These are phyloP conservation scores for Catharus fuscescens DNA, from an alignment of 2,113 vertebrate species.

Conservation along the genomic window DNA sequence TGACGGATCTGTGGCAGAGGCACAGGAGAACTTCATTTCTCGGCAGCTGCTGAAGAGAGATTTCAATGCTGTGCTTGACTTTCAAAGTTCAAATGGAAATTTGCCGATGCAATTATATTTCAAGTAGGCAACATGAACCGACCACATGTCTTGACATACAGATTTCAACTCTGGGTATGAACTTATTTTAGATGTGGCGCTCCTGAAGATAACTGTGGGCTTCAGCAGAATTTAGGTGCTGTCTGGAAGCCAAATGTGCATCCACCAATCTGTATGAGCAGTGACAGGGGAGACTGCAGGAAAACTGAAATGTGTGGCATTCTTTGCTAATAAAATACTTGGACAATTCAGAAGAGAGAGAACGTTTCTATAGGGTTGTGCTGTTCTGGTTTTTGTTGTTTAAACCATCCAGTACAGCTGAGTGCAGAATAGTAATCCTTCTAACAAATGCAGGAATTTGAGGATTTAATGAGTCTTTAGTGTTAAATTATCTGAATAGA, in stretches of 20 bases:
- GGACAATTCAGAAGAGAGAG: not conserved
- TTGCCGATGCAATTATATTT: not conserved
- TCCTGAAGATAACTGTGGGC: not conserved
- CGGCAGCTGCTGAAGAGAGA: not conserved
- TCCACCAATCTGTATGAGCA: not conserved
- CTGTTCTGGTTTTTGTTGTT: not conserved
- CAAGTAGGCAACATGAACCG: accelerated
- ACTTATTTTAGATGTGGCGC: not conserved
- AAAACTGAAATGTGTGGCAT: not conserved
- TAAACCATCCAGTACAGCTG: not conserved
- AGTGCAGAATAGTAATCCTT: not conserved
- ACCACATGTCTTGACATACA: accelerated
- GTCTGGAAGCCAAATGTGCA: not conserved
- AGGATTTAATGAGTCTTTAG: not conserved
- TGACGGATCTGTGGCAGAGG: not conserved
- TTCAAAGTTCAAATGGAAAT: conserved; percentile 2
- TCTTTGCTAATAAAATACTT: not conserved
- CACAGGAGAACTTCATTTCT: conserved; percentile 14
- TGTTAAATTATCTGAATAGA: not conserved
- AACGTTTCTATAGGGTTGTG: not conserved
- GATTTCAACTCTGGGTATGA: not conserved
- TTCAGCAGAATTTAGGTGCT: not conserved
- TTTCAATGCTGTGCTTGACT: not conserved
- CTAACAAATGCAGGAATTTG: not conserved
- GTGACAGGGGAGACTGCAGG: not conserved